These are phyloP conservation scores for Ctenomys sociabilis DNA, from an alignment of 2,113 vertebrate species.

Conservation along the genomic window DNA sequence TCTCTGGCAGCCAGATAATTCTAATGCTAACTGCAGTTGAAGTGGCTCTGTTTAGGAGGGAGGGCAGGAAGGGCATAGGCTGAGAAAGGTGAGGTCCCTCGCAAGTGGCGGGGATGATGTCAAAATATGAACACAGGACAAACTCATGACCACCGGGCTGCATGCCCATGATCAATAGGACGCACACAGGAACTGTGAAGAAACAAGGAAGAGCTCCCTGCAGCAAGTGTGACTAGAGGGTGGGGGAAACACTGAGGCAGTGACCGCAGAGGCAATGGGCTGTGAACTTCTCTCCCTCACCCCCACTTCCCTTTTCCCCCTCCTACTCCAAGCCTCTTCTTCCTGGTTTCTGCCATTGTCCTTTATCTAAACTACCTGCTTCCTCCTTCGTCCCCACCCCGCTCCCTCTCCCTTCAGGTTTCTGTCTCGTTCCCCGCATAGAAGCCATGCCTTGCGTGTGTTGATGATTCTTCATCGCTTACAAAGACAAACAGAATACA, in stretches of 20 bases:
- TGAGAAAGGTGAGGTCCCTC: not conserved
- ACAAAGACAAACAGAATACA: not conserved
- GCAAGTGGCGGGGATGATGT: not conserved
- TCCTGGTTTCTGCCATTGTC: conserved; percentile 66
- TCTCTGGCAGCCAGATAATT: not conserved
- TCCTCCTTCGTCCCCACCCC: conserved; percentile 61
- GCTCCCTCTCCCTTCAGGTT: conserved; percentile 54
- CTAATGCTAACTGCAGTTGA: not conserved
- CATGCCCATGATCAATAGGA: not conserved
- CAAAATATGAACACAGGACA: not conserved
- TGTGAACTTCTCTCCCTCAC: conserved; percentile 11
- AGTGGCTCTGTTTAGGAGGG: not conserved
- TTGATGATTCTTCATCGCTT: not conserved
- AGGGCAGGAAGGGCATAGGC: not conserved
- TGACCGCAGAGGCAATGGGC: not conserved
- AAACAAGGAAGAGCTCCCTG: conserved; percentile 47
- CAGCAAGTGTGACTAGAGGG: conserved; percentile 31
- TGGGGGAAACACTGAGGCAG: conserved; percentile 28
- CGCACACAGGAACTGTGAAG: conserved; percentile 16
- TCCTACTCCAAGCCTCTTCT: conserved; percentile 66
- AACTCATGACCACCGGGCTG: not conserved
- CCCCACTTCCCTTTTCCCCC: conserved; percentile 64
- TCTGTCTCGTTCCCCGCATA: conserved; percentile 57
- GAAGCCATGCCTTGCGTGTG: conserved; percentile 25
- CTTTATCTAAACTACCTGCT: conserved; percentile 17